Evolutionary conservation across 2,113 vertebrate genomes (phyloP).

Genomic region (Falcunculus frontatus): DNA sequence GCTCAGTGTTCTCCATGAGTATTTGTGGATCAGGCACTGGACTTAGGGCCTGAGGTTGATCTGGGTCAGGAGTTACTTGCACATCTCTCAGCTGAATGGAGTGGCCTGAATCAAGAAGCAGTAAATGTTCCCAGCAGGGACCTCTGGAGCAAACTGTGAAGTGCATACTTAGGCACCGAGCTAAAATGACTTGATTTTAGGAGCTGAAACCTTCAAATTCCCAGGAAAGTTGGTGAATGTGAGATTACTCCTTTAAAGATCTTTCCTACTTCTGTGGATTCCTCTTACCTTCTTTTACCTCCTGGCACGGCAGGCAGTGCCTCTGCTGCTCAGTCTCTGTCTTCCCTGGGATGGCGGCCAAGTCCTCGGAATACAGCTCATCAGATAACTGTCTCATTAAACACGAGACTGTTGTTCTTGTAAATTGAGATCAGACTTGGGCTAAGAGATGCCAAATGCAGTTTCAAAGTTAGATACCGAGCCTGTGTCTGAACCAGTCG

Average conservation of each 20-base stretch:
- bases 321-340: background rate
- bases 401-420: constrained; percentile 38
- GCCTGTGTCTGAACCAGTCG: background rate
- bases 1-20: background rate
- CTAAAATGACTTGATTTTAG: background rate
- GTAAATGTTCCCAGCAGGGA: background rate
- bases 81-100: background rate
- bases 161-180: background rate
- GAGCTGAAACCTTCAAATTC: background rate
- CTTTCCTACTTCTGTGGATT: background rate
- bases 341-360: constrained; percentile 15
- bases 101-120: background rate
- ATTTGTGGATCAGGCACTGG: background rate
- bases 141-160: background rate
- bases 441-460: constrained; percentile 25
- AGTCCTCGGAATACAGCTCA: background rate
- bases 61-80: background rate
- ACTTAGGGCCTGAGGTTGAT: background rate
- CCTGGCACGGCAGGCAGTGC: background rate
- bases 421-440: constrained; percentile 54
- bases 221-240: background rate
- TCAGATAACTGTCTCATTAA: constrained; percentile 61
- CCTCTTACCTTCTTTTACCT: background rate
- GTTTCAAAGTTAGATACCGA: background rate
- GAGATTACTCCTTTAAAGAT: background rate